Evolutionary conservation across 2,797 vertebrate species (phyloP), one percentile per base, ranked within the genome.

Genomic region (Urosaurus nigricauda): DNA sequence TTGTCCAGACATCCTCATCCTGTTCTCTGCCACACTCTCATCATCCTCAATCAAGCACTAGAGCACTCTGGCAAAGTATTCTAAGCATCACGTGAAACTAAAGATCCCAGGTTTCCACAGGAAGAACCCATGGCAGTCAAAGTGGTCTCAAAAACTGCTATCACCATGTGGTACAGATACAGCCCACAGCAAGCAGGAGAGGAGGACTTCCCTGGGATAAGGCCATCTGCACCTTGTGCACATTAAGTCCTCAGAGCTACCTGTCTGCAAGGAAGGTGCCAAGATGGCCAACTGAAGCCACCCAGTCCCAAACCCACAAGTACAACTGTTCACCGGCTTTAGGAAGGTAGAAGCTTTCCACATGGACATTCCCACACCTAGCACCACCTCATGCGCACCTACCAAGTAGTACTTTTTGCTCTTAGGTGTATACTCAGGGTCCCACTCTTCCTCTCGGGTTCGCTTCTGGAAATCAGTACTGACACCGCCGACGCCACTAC

Each of bases 331-430:
- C 17, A 2, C 40, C 26, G 24, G 4, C 71, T 37, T 4, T 12
- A 37, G 40, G 58, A 65, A 4, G 12, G 40, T 8, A n/a, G 4
- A 19, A 26, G 9, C 5, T n/a, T 43, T 32, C 19, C 29, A 17
- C 1, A 4, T 2, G 51, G 11, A 4, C 19, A 63, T 26, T n/a
- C 51, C 47, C 2, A 65, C 29, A 2, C 7, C 35, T 17, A 13
- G 3, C 11, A 26, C 0, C 3, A 1, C 0, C 65, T 56, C 77
- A 9, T 82, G 78, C 70, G 86, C 79, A 95, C 97, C 4, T 98
- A 99, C 99, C 98, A 98, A 94, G 96, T 98, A 99, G 97, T 99
- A 99, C 92, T 98, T 98, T 96, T 98, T 98, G 98, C 97, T 98
- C 96, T 99, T 99, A 21, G 98, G 98, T 0, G 98, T 98, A 93